These are phyloP conservation scores for Bungarus multicinctus DNA, from an alignment of 2,113 vertebrate species.

Conservation along the genomic window DNA sequence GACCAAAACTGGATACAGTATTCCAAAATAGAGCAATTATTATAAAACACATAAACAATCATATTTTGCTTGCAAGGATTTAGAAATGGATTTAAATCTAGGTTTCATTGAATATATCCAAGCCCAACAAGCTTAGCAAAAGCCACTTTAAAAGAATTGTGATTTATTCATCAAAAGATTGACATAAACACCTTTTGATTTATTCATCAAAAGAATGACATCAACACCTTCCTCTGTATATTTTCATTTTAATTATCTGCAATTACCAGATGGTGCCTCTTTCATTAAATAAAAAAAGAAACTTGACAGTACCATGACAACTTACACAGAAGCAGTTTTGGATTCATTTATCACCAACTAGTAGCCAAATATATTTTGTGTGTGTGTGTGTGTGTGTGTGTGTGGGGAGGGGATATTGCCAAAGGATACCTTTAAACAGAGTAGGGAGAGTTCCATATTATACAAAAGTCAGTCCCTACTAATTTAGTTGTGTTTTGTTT, in stretches of 20 bases:
- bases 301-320: constrained; percentile 57
- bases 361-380: constrained; percentile 47
- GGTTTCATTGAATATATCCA: neutral
- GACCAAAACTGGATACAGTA: no score
- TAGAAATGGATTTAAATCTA: neutral
- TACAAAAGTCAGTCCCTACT: constrained; percentile 32
- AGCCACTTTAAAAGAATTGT: constrained; percentile 11
- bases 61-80: neutral
- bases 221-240: neutral
- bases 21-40: neutral
- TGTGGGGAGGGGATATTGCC: neutral
- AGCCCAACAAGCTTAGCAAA: neutral
- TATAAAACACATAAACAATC: neutral
- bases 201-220: neutral
- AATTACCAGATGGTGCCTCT: constrained; percentile 43
- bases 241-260: constrained; percentile 9
- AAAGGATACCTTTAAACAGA: constrained; percentile 16
- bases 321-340: constrained; percentile 24
- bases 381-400: no score
- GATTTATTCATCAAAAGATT: neutral
- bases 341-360: constrained; percentile 46
- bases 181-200: neutral
- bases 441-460: constrained; percentile 9
- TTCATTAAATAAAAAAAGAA: constrained; percentile 4
- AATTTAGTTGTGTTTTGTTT: neutral